A percentile compares a stretch with the other conserved stretches of the same genome.
These are phyloP conservation scores for Accipiter virgatus DNA, from an alignment of 2,113 vertebrate genomes.

Conservation along the genomic window DNA sequence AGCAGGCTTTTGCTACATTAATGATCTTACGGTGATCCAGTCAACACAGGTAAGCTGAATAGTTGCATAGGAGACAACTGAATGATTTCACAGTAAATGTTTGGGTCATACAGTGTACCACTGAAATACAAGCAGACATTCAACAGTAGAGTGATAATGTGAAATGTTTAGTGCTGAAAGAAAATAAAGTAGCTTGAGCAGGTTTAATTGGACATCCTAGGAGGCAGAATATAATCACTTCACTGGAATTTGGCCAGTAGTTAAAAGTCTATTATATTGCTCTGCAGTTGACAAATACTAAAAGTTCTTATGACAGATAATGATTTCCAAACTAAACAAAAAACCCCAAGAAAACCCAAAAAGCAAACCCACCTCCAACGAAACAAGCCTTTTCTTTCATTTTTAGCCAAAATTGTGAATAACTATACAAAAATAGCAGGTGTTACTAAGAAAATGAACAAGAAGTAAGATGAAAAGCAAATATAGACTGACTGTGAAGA, in stretches of 20 bases:
- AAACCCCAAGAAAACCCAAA: not conserved
- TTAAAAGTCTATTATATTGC: accelerated
- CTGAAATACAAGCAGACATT: not conserved
- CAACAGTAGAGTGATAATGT: accelerated
- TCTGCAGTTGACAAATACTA: not conserved
- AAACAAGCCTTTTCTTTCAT: not conserved
- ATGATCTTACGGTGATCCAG: conserved; percentile 95
- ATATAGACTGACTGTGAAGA: not conserved
- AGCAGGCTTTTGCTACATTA: conserved; percentile 91
- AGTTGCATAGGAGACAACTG: accelerated
- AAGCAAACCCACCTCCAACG: not conserved
- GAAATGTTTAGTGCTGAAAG: not conserved
- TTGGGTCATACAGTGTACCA: accelerated
- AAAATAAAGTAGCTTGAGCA: not conserved
- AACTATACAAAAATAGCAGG: not conserved
- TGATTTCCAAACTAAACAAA: too few species aligned
- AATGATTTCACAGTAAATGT: accelerated
- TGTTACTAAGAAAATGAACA: not conserved
- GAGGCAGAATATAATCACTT: not conserved
- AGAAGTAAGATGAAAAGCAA: not conserved
- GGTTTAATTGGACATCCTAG: not conserved
- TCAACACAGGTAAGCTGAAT: conserved; percentile 82
- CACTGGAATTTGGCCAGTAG: not conserved
- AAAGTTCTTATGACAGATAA: too few species aligned
- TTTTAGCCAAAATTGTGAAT: not conserved